These are phyloP conservation scores for Cathartes aura DNA, from an alignment of 2,113 vertebrate species.

Conservation along the genomic window DNA sequence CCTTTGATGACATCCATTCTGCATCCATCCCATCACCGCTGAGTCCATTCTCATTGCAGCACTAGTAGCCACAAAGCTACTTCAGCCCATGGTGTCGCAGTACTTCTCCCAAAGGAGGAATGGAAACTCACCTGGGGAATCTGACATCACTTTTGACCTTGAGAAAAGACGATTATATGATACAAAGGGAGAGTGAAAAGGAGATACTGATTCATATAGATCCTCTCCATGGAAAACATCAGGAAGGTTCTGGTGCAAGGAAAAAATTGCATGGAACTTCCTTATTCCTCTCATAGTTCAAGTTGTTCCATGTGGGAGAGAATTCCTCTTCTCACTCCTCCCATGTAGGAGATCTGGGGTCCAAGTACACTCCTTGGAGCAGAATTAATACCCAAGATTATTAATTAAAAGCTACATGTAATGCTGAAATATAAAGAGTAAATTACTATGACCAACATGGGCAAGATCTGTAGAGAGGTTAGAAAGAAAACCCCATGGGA, in stretches of 20 bases:
- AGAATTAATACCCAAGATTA: background rate
- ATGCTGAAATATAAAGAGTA: background rate
- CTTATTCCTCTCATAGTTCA: background rate
- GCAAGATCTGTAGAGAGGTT: background rate
- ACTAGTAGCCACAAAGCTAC: background rate
- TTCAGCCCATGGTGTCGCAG: rapidly evolving
- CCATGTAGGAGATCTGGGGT: background rate
- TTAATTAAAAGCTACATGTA: background rate
- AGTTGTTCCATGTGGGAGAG: background rate
- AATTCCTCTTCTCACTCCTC: background rate
- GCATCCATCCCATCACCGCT: rapidly evolving
- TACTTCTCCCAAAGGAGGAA: background rate
- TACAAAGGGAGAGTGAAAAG: background rate
- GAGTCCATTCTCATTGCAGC: background rate
- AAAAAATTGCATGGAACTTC: background rate
- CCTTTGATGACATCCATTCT: background rate
- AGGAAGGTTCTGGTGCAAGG: background rate
- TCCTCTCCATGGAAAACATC: background rate
- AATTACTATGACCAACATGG: background rate
- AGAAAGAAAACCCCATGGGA: background rate
- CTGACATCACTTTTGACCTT: background rate
- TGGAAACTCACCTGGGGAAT: background rate
- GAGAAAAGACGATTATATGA: background rate
- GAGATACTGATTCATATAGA: background rate
- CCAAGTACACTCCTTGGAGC: background rate